These are phyloP conservation scores for Danio choprae DNA, from an alignment of 2,797 vertebrate species.

Conservation along the genomic window DNA sequence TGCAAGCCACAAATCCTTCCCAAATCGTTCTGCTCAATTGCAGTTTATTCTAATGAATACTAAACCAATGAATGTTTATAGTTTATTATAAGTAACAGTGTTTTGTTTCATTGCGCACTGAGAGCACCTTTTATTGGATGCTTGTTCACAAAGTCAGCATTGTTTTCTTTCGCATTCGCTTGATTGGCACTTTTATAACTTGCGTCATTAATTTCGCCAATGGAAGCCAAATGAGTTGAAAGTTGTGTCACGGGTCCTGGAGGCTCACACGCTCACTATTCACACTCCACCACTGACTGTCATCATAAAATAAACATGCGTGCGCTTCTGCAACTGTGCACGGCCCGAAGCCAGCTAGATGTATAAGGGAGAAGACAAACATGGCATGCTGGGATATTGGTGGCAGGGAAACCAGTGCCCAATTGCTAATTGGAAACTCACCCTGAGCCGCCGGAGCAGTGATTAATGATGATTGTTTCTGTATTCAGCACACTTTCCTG, in stretches of 20 bases:
- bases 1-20: conserved; percentile 37
- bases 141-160: conserved; percentile 56
- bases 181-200: conserved; percentile 45
- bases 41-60: conserved; percentile 71
- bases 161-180: conserved; percentile 12
- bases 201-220: conserved; percentile 52
- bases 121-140: conserved; percentile 59
- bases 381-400: conserved; percentile 56
- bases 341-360: conserved; percentile 47
- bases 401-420: conserved; percentile 55
- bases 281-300: conserved; percentile 4
- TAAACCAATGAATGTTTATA: conserved; percentile 76
- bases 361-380: conserved; percentile 52
- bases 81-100: conserved; percentile 69
- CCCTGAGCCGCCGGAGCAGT: conserved; percentile 50
- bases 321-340: conserved; percentile 30
- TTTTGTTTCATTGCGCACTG: conserved; percentile 73
- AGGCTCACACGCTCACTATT: conserved; percentile 1
- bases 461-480: conserved; percentile 66
- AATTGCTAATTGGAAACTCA: conserved; percentile 62
- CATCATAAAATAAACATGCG: conserved; percentile 51
- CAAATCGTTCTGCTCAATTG: conserved; percentile 70
- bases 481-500: conserved; percentile 57
- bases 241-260: conserved; percentile 14
- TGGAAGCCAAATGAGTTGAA: conserved; percentile 27